Evolutionary conservation across 2,888 invertebrate genomes (phyloP).

Genomic region (Ormyrus nitidulus): DNA sequence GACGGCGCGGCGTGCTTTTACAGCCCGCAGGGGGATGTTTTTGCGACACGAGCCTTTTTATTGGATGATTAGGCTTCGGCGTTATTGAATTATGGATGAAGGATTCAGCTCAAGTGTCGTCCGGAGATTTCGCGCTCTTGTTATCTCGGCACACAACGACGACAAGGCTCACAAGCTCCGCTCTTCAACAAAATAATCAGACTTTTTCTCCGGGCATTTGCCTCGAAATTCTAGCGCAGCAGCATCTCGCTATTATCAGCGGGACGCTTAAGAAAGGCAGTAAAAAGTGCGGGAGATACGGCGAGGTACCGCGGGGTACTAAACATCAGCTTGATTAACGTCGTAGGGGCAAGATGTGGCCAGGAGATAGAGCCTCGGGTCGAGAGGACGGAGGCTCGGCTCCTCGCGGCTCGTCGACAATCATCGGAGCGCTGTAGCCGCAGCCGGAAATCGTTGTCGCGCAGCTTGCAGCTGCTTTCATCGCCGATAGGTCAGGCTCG

Average conservation of each 20-base stretch:
- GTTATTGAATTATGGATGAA: slow-evolving; percentile 11
- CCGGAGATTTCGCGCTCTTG: too few species aligned
- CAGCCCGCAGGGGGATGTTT: neutral
- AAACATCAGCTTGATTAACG: slow-evolving; percentile 43
- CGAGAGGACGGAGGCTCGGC: neutral
- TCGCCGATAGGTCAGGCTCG: slow-evolving; percentile 25
- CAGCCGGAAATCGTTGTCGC: slow-evolving; percentile 36
- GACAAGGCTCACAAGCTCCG: too few species aligned
- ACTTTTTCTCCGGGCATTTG: too few species aligned
- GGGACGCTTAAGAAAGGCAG: too few species aligned
- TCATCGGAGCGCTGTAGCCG: slow-evolving; percentile 19
- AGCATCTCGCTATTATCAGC: too few species aligned
- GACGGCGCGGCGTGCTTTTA: neutral
- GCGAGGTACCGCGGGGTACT: neutral
- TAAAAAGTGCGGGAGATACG: too few species aligned
- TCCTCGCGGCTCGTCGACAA: neutral
- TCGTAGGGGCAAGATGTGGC: slow-evolving; percentile 9
- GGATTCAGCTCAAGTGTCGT: neutral
- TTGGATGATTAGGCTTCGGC: slow-evolving; percentile 4
- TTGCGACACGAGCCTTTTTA: neutral
- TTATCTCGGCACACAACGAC: too few species aligned
- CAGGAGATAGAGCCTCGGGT: slow-evolving; percentile 3
- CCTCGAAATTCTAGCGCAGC: too few species aligned
- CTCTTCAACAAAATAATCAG: too few species aligned
- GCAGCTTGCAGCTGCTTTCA: slow-evolving; percentile 24